Evolutionary conservation across 2,113 vertebrate genomes (phyloP).

Genomic region (Chamaetylas fuelleborni): DNA sequence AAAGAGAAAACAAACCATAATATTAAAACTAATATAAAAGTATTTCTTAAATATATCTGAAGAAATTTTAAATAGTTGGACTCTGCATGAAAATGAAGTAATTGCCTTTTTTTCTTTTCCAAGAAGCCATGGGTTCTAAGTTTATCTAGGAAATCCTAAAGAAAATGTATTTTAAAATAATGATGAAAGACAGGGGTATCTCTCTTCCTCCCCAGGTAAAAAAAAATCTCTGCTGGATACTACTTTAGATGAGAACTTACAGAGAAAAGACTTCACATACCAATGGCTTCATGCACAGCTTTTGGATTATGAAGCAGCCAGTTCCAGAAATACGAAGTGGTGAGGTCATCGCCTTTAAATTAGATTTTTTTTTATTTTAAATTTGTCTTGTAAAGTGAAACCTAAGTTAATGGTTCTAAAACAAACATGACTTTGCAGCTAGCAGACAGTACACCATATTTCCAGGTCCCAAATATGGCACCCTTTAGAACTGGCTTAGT

Average conservation of each 20-base stretch:
- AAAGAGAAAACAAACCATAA: neutral
- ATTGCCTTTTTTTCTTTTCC: neutral
- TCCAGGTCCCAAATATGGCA: neutral
- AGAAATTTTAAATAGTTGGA: neutral
- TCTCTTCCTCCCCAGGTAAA: slow-evolving; percentile 71
- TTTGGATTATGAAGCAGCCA: slow-evolving; percentile 60
- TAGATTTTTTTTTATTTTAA: slow-evolving; percentile 49
- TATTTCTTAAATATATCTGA: neutral
- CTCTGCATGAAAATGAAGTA: neutral
- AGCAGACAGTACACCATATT: neutral
- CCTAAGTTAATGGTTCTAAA: slow-evolving; percentile 62
- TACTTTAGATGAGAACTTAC: slow-evolving; percentile 47
- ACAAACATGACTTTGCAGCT: slow-evolving; percentile 55
- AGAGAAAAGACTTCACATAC: slow-evolving; percentile 70
- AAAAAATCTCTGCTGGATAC: slow-evolving; percentile 14
- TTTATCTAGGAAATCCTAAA: neutral
- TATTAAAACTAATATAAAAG: neutral
- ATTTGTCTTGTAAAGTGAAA: slow-evolving; percentile 67
- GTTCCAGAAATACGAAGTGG: slow-evolving; percentile 71
- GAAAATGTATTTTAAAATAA: neutral
- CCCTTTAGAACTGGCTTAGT: neutral
- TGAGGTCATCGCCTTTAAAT: slow-evolving; percentile 76
- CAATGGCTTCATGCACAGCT: slow-evolving; percentile 77
- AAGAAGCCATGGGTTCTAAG: neutral
- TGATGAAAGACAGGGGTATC: neutral